These are phyloP conservation scores for Apocheima hispidaria DNA, from an alignment of 2,888 invertebrate species.

Conservation along the genomic window DNA sequence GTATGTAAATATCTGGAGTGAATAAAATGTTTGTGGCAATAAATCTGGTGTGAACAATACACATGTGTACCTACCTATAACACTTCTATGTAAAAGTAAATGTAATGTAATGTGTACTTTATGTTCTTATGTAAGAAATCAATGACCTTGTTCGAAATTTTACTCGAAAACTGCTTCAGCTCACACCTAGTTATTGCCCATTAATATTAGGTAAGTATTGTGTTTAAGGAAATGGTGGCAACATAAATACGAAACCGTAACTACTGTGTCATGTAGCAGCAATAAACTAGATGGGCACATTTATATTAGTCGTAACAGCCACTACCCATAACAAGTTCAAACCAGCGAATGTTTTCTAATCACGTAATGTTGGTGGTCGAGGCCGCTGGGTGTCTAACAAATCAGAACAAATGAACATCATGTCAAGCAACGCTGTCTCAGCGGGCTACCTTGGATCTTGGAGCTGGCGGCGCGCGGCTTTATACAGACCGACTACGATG, in stretches of 20 bases:
- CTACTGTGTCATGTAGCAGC: slow-evolving; percentile 35
- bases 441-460: slow-evolving; percentile 55
- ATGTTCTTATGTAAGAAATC: too few species aligned
- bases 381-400: slow-evolving; percentile 66
- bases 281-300: slow-evolving; percentile 44
- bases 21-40: too few species aligned
- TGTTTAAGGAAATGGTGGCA: slow-evolving; percentile 13
- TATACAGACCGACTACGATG: slow-evolving; percentile 5
- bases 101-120: too few species aligned
- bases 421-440: slow-evolving; percentile 70
- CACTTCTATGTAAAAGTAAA: too few species aligned
- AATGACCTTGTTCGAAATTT: too few species aligned
- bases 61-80: too few species aligned
- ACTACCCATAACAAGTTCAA: slow-evolving; percentile 43
- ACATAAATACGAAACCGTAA: slow-evolving; percentile 26
- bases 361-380: slow-evolving; percentile 61
- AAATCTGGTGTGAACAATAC: too few species aligned
- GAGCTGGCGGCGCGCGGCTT: slow-evolving; percentile 15
- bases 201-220: slow-evolving; percentile 9
- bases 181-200: too few species aligned
- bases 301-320: slow-evolving; percentile 43
- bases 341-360: slow-evolving; percentile 62
- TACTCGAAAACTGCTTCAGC: too few species aligned
- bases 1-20: too few species aligned
- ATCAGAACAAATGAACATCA: slow-evolving; percentile 76